Evolutionary conservation across 2,113 vertebrate genomes (phyloP).

Genomic region (Trichechus manatus): DNA sequence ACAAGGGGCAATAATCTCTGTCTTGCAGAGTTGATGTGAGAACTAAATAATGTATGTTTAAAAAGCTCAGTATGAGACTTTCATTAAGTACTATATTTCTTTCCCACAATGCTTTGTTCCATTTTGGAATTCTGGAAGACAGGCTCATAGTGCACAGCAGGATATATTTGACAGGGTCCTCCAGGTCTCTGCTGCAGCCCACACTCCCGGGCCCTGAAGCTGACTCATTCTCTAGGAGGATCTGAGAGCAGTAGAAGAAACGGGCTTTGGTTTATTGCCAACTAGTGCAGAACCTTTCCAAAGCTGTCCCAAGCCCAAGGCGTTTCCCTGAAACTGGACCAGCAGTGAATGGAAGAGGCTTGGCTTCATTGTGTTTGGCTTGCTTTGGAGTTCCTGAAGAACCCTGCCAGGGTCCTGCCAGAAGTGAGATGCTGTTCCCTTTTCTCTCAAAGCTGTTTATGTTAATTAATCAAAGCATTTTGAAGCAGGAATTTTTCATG

Average conservation of each 20-base stretch:
- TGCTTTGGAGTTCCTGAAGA: slow-evolving; percentile 54
- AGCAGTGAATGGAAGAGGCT: slow-evolving; percentile 31
- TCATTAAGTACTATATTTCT: background rate
- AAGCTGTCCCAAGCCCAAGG: slow-evolving; percentile 56
- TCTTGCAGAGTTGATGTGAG: background rate
- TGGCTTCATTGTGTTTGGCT: slow-evolving; percentile 42
- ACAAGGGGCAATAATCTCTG: background rate
- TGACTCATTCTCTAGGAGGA: slow-evolving; percentile 40
- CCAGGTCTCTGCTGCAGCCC: background rate
- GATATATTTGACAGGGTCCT: background rate
- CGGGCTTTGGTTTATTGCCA: slow-evolving; percentile 60
- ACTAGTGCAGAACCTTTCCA: slow-evolving; percentile 63
- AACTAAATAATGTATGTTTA: background rate
- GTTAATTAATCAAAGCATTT: slow-evolving; percentile 54
- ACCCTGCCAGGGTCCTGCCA: slow-evolving; percentile 37
- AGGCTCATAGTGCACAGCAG: background rate
- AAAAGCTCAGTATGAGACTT: background rate
- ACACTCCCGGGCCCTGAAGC: background rate
- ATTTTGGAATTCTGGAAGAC: slow-evolving; percentile 15
- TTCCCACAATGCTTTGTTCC: background rate
- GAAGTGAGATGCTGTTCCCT: background rate
- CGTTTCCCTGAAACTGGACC: slow-evolving; percentile 55
- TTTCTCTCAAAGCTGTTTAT: slow-evolving; percentile 58
- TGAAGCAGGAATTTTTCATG: slow-evolving; percentile 42
- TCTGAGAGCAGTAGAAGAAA: slow-evolving; percentile 49